Evolutionary conservation across 2,888 invertebrate genomes (phyloP), one percentile per base, ranked within the genome.

Genomic region (Clanis bilineata): DNA sequence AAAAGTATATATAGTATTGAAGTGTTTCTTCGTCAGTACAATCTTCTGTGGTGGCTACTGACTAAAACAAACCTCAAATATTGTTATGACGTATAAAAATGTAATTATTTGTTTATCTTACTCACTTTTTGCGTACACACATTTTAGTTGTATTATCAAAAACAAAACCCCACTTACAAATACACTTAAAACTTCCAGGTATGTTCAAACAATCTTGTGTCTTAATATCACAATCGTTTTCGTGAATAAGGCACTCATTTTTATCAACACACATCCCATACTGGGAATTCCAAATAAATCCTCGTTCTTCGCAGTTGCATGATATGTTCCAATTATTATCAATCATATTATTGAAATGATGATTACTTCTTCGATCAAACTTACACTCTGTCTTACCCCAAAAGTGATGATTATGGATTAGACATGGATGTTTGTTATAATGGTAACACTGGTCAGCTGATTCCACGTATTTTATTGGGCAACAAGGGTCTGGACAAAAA

Each of bases 401-500:
- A 12, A 58, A 18, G 9, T 43, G 56, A 9, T 55, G 18, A 36
- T 92, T 93, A 67, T 79, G 85, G 23, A 70, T 69, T 70, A 82
- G 90, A 74, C 94, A 94, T 12, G 94, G 94, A 82, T 94, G 94
- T 18, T 69, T 71, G 43, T 68, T 66, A 58, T 76, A 79, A 38
- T 87, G 74, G 72, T 82, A 79, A 73, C 94, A 95, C 55, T 90
- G 79, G 9, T 77, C 77, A 60, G 77, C 66, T 21, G 79, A 70
- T 21, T 76, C 69, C 10, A 93, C 73, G 69, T 93, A 90, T 69
- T 88, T 93, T 60, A 86, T 71, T 18, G 93, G 90, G 71, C 95
- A 95, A 70, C 95, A 95, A 6, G 93, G 93, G 76, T 95, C 94
- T 6, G 95, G 95, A 77, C 95, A 95, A 81, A 95, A 95, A 73